phyloP scores from a whole-genome alignment of 2,888 invertebrate species.

The Axea sp. region DNA sequence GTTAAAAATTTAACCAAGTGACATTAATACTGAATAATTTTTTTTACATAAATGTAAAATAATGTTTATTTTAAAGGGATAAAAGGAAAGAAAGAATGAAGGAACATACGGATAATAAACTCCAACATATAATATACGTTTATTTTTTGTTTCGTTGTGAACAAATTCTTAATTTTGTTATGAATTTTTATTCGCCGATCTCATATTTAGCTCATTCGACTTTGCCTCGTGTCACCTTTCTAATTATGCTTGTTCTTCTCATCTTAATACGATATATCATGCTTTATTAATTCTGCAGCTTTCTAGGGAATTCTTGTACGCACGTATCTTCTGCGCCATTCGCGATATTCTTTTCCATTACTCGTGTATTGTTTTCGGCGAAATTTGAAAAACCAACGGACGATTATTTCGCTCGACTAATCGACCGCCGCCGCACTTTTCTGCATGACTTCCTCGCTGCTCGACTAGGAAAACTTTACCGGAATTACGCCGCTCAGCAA shows the following conservation, averaged over 20 bases:
- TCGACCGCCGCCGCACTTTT: conserved; percentile 50
- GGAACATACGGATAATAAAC: no score
- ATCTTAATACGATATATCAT: not conserved
- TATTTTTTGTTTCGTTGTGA: no score
- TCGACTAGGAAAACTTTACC: conserved; percentile 33
- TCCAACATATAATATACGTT: no score
- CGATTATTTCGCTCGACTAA: conserved; percentile 54
- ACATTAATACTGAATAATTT: no score
- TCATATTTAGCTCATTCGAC: no score
- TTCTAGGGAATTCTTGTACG: not conserved
- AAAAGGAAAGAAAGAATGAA: no score
- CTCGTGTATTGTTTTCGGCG: conserved; percentile 24
- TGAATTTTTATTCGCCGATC: no score
- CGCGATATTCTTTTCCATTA: conserved; percentile 29
- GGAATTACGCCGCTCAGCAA: conserved; percentile 21
- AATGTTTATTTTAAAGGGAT: no score
- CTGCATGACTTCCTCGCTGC: conserved; percentile 57
- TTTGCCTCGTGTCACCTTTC: not conserved
- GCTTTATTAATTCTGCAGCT: not conserved
- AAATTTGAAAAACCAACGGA: conserved; percentile 18
- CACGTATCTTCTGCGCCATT: conserved; percentile 35
- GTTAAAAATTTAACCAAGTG: no score
- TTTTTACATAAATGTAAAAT: no score
- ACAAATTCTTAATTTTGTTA: not conserved
- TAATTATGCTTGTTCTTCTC: conserved; percentile 12